Evolutionary conservation across 2,113 vertebrate genomes (phyloP), one percentile per base, ranked within the genome.

Genomic region (Natator depressus): DNA sequence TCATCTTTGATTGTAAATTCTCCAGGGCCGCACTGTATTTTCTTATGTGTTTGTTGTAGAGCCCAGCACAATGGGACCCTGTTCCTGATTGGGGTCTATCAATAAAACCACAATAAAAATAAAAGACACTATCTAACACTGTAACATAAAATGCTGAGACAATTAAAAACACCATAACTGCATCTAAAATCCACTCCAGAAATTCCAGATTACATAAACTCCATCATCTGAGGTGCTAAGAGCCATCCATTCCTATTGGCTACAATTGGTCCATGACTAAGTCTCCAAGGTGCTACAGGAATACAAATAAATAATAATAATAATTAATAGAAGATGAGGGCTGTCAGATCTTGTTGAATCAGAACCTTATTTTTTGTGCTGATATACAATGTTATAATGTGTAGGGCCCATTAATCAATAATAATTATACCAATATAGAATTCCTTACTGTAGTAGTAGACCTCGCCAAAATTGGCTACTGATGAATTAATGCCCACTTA

Each of bases 401-500:
- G 50, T 69, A 75, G 69, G 75, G 47, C 13, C 80, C 19, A 86
- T 81, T 51, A 94, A 81, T 51, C 59, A 93, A 81, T 27, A 89
- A 69, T 88, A 96, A 46, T 93, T 85, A 82, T 8, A 54, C 62
- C 87, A 91, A 84, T 82, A 88, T 59, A 69, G 85, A 86, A 69
- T 91, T 96, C 84, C 79, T 91, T 94, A 91, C 57, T 87, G 62
- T 76, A 42, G 31, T 89, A 92, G 93, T 54, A 59, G 49, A 89
- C 75, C 79, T n/a, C 88, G 78, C 46, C 72, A 91, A 57, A n/a
- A 91, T 83, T 85, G 95, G 92, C 51, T 95, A 31, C 38, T 82
- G 90, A 95, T 85, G 54, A 84, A 13, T 89, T 96, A 91, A 90
- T 3, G 22, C 93, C 65, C 35, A 47, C 55, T 95, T 94, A 50